Evolutionary conservation across 1,140 invertebrate species (phyloP).

Genomic region (Aphelenchoides fujianensis): DNA sequence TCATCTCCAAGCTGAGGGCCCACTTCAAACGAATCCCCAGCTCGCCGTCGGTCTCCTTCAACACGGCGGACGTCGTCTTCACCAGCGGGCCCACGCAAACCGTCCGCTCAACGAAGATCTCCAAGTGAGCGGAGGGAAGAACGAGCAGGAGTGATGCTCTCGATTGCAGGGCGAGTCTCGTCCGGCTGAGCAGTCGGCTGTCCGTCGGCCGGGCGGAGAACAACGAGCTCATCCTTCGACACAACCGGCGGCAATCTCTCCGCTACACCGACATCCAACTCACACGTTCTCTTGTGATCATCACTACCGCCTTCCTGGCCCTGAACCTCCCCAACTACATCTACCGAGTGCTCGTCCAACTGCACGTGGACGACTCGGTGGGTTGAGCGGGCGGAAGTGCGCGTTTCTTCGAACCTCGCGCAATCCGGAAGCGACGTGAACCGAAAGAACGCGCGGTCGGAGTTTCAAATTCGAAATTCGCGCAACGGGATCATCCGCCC

Average conservation of each 20-base stretch:
- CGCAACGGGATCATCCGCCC: neutral
- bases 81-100: slow-evolving; percentile 47
- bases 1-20: slow-evolving; percentile 49
- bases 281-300: slow-evolving; percentile 54
- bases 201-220: slow-evolving; percentile 12
- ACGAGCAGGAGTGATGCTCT: neutral
- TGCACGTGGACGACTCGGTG: slow-evolving; percentile 44
- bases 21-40: slow-evolving; percentile 50
- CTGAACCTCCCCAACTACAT: slow-evolving; percentile 58
- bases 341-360: slow-evolving; percentile 48
- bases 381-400: slow-evolving; percentile 9
- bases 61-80: slow-evolving; percentile 54
- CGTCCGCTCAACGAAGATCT: slow-evolving; percentile 48
- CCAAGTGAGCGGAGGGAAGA: slow-evolving; percentile 35
- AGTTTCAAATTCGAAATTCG: neutral
- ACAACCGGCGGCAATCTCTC: slow-evolving; percentile 28
- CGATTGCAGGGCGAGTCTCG: slow-evolving; percentile 48
- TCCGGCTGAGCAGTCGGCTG: slow-evolving; percentile 33
- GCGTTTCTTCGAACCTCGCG: slow-evolving; percentile 30
- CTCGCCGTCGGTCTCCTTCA: slow-evolving; percentile 57
- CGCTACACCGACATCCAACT: slow-evolving; percentile 57
- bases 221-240: slow-evolving; percentile 1
- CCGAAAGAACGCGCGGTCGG: neutral
- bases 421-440: no score
- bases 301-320: slow-evolving; percentile 57